Base-by-base conservation (phyloP, 2,797 vertebrate genomes). In the Nyctalus aviator region DNA sequence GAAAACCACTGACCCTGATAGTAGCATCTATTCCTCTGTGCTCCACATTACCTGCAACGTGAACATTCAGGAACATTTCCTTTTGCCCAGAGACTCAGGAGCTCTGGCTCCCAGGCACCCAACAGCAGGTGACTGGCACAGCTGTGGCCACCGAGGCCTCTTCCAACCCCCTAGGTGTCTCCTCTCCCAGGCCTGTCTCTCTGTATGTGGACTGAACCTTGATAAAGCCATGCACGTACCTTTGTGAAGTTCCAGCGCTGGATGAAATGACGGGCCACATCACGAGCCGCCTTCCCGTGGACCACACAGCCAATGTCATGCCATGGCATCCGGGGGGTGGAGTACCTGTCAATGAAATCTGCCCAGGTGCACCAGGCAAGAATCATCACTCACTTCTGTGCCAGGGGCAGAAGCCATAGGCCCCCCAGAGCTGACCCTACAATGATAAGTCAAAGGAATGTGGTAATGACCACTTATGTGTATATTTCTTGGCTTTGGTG, bases 181-280 rank as follows among this genome's bases (percentile, higher is more conserved):
- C 72, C 21, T 62, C 23, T 11, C 27, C 53, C 14, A 18, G 71
- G 18, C 17, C 75, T 27, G 7, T 9, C 57, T 78, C 86, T 82
- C 14, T 37, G 23, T 25, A 0, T 0, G 1, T 20, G 69, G 50
- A n/a, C 9, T 4, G 23, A 27, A 17, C 30, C 17, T 5, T 0
- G 3, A 53, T 13, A 41, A 23, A 12, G 57, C 46, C 6, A 30
- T 12, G 23, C 10, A 0, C 20, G 4, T 83, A 99, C 99, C 99
- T 99, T 99, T 0, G 99, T 99, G 98, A 99, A 99, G 96, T 99
- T 99, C 99, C 99, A 99, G 79, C 99, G 98, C 96, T 99, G 99
- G 97, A 99, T 99, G 89, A 99, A 99, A 96, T 99, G 99, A 8
- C 99, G 98, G 1, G 99, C 99, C 30, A 99, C 98, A 2, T 99